phyloP scores from a whole-genome alignment of 1,140 invertebrate species.

The Pseudobourletiella spinata region DNA sequence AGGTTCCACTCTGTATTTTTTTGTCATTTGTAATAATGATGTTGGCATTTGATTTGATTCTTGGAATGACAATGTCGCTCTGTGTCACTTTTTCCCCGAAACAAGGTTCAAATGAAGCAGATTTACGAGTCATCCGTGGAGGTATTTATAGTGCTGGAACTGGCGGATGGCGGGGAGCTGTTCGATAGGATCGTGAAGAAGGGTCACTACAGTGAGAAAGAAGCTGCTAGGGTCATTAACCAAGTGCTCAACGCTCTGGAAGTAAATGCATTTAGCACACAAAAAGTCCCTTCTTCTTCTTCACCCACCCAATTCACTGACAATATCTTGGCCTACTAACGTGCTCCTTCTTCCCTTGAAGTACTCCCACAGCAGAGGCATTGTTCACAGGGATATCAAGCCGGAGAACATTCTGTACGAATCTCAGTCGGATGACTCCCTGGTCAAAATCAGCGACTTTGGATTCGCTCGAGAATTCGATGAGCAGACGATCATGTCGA shows the following conservation, averaged over 20 bases:
- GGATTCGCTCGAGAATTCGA: constrained; percentile 43
- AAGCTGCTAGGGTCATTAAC: constrained; percentile 43
- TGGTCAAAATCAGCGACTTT: constrained; percentile 44
- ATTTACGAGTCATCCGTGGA: constrained; percentile 41
- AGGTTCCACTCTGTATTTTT: too few species aligned
- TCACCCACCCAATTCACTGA: too few species aligned
- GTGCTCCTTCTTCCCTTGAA: too few species aligned
- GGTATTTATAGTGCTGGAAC: constrained; percentile 41
- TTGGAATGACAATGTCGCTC: too few species aligned
- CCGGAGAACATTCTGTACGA: constrained; percentile 49
- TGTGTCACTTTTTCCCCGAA: too few species aligned
- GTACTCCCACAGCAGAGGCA: constrained; percentile 45
- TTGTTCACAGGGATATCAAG: constrained; percentile 45
- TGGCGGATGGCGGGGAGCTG: constrained; percentile 44
- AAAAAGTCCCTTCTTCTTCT: too few species aligned
- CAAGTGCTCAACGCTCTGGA: constrained; percentile 43
- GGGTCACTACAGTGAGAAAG: constrained; percentile 45
- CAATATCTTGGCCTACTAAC: constrained; percentile 34
- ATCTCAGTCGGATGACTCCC: constrained; percentile 41
- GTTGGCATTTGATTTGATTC: too few species aligned
- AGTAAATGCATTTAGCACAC: constrained; percentile 39
- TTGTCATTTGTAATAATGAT: too few species aligned
- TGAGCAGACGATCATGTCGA: constrained; percentile 40
- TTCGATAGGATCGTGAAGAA: constrained; percentile 47
- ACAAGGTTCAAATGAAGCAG: constrained; percentile 42